Evolutionary conservation across 2,113 vertebrate genomes (phyloP), one percentile per base, ranked within the genome.

Genomic region (Chamaea fasciata): DNA sequence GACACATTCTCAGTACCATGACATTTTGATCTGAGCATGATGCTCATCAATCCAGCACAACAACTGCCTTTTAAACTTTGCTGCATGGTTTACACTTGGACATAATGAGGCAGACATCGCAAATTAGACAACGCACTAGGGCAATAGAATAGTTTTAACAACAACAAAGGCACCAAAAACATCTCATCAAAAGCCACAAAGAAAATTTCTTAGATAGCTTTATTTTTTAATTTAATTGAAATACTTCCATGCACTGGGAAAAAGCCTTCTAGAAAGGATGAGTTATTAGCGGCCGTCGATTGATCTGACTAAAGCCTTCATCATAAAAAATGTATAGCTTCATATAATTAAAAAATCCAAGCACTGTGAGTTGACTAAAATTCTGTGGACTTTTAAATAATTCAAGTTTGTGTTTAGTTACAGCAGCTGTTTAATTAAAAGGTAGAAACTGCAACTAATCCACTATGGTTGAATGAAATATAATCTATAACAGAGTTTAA

Each of bases 371-470:
- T 95, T 97, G 96, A 97, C 96, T 95, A 95, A 97, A 98, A 96
- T 97, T 97, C 96, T 96, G 95, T 89, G 78, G 85, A 95, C 96
- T 97, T 90, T 97, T 98, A 98, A 98, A 98, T 98, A 98, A 98
- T 98, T 98, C 94, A 98, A 93, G 97, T 97, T 97, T 95, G 94
- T 97, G 96, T 98, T 97, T 98, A 96, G 94, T 90, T 71, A 97
- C 91, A 97, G 96, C 96, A 97, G 96, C 97, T 98, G 97, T 97
- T 98, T 98, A 98, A 98, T 98, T 98, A 98, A 98, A 98, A 98
- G 98, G 97, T 98, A 98, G 96, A 98, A 98, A 98, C 97, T 97
- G 96, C 96, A 98, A 98, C 97, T 98, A 98, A 98, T 98, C 97
- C 96, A 98, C 96, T 97, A 92, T 62, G 88, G 96, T 95, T 98